Conservation (phyloP, 2,113 vertebrate genomes). For the Mustelus asterias region DNA sequence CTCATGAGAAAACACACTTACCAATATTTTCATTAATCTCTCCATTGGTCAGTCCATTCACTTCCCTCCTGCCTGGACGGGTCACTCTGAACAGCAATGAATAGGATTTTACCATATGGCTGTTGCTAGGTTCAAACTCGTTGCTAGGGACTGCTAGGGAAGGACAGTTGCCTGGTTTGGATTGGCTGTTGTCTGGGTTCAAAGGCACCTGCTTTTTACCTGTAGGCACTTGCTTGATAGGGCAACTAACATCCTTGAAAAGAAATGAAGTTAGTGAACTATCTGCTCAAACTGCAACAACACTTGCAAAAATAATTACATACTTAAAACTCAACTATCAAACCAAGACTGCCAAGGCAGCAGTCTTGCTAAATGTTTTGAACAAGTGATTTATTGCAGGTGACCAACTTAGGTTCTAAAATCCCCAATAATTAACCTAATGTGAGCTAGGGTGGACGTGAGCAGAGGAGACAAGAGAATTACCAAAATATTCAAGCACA, state of each 20-base stretch:
- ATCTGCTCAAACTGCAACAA: neutral
- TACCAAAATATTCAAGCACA: neutral
- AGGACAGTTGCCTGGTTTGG: conserved; percentile 85
- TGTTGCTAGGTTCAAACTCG: conserved; percentile 98
- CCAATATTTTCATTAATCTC: conserved; percentile 95
- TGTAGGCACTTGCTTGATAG: conserved; percentile 97
- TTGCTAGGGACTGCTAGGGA: conserved; percentile 95
- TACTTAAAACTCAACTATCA: neutral
- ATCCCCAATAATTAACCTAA: neutral
- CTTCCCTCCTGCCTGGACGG: conserved; percentile 77
- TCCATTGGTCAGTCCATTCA: conserved; percentile 79
- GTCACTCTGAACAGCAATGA: conserved; percentile 95
- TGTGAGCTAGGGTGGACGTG: neutral
- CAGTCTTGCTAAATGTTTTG: too few relatives aligned
- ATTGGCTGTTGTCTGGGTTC: conserved; percentile 94
- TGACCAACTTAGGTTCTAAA: neutral
- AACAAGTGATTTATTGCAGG: neutral
- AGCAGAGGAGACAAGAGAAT: neutral
- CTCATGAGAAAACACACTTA: conserved; percentile 48
- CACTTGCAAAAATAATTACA: neutral
- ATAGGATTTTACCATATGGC: conserved; percentile 99
- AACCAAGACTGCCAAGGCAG: neutral
- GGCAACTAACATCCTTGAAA: conserved; percentile 93
- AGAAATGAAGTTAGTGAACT: conserved; percentile 45
- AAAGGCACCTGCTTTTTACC: conserved; percentile 99